phyloP scores from a whole-genome alignment of 1,140 invertebrate genomes.

The Oryctes rhinoceros region DNA sequence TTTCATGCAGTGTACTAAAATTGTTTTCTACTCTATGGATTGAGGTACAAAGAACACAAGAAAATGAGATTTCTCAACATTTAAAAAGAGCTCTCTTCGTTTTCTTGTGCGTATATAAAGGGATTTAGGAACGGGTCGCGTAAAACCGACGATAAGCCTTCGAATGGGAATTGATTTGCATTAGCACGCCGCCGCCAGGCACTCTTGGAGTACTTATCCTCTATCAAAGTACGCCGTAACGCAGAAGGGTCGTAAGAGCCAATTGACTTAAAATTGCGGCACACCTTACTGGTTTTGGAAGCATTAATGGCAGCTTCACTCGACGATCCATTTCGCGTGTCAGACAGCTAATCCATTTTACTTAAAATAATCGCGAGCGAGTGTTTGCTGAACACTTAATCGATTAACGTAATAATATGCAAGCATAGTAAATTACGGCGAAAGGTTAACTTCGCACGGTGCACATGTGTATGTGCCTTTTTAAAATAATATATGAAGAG shows the following conservation, averaged over 20 bases:
- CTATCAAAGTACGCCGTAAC: conserved; percentile 45
- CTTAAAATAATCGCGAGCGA: background rate
- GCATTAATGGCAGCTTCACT: conserved; percentile 28
- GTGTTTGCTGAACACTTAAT: conserved; percentile 29
- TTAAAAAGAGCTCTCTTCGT: background rate
- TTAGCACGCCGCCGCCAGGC: conserved; percentile 46
- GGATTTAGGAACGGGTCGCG: background rate
- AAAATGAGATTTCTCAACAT: background rate
- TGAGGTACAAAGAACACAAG: background rate
- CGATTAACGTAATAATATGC: conserved; percentile 1
- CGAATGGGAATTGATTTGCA: conserved; percentile 52
- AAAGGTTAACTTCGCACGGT: background rate
- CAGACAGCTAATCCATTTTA: conserved; percentile 36
- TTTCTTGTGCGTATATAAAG: background rate
- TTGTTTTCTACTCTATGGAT: too few relatives aligned
- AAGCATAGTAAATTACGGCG: background rate
- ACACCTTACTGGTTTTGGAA: conserved; percentile 45
- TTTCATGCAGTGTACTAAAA: too few relatives aligned
- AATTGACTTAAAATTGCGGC: conserved; percentile 50
- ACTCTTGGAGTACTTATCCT: conserved; percentile 43
- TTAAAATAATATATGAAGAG: too few relatives aligned
- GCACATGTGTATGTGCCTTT: background rate
- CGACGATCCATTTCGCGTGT: conserved; percentile 1
- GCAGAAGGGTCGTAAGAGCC: conserved; percentile 35
- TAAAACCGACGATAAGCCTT: conserved; percentile 49